Conservation (phyloP, 2,113 vertebrate genomes). For the Nasalis larvatus region DNA sequence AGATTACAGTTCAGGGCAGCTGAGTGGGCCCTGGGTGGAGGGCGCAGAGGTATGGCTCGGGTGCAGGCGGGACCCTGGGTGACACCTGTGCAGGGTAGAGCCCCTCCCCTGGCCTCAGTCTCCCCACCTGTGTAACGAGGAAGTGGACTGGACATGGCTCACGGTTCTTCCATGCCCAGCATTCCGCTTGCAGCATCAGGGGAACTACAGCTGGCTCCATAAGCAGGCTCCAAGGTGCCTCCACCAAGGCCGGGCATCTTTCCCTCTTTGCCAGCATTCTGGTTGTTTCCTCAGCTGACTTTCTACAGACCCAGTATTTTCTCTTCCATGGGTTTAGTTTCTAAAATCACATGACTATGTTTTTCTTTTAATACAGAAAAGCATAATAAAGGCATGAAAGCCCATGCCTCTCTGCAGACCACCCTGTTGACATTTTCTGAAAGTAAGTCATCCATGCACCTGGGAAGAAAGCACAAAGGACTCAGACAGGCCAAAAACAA, state of each 20-base stretch:
- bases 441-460: fast-evolving
- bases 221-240: fast-evolving
- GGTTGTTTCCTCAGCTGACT: not conserved
- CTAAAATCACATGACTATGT: not conserved
- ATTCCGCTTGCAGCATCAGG: fast-evolving
- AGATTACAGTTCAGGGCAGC: not conserved
- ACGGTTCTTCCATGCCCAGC: not conserved
- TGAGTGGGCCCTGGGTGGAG: not conserved
- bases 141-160: fast-evolving
- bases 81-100: not conserved
- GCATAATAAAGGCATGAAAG: not conserved
- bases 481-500: not conserved
- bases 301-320: not conserved
- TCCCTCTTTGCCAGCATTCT: not conserved
- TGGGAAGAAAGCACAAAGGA: not conserved
- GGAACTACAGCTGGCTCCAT: not conserved
- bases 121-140: not conserved
- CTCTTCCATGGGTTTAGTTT: not conserved
- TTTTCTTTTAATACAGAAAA: not conserved
- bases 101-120: not conserved
- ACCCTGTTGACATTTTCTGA: not conserved
- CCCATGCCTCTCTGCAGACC: not conserved
- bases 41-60: fast-evolving
- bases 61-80: not conserved
- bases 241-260: fast-evolving